These are phyloP conservation scores for Cebus imitator DNA, from an alignment of 2,113 vertebrate species.

Conservation along the genomic window DNA sequence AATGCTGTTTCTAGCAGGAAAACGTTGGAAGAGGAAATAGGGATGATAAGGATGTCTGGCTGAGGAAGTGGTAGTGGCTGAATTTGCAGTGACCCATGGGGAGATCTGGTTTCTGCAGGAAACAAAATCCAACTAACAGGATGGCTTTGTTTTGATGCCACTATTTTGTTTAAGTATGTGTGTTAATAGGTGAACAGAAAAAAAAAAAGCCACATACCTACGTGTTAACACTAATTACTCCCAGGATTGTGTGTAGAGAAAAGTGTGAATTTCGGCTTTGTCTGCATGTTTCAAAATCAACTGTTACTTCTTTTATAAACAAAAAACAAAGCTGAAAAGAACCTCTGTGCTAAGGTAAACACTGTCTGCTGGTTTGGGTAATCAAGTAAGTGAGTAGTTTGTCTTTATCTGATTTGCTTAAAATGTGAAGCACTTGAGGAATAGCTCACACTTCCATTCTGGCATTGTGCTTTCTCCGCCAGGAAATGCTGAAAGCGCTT, in stretches of 20 bases:
- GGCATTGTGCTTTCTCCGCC: rapidly evolving
- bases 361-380: not conserved
- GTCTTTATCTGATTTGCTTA: not conserved
- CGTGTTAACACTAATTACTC: not conserved
- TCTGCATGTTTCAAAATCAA: not conserved
- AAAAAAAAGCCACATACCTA: rapidly evolving
- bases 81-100: rapidly evolving
- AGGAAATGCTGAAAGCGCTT: rapidly evolving
- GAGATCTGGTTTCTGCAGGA: rapidly evolving
- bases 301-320: not conserved
- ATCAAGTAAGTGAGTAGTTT: not conserved
- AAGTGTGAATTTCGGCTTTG: not conserved
- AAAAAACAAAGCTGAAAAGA: not conserved
- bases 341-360: not conserved
- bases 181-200: not conserved
- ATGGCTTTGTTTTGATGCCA: not conserved
- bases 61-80: rapidly evolving
- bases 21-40: rapidly evolving
- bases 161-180: not conserved
- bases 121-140: rapidly evolving
- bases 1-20: rapidly evolving
- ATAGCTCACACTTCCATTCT: rapidly evolving
- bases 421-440: not conserved
- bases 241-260: not conserved
- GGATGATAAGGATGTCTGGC: rapidly evolving